Base-by-base conservation (phyloP, 2,797 vertebrate genomes). In the Sebastolobus altivelis region DNA sequence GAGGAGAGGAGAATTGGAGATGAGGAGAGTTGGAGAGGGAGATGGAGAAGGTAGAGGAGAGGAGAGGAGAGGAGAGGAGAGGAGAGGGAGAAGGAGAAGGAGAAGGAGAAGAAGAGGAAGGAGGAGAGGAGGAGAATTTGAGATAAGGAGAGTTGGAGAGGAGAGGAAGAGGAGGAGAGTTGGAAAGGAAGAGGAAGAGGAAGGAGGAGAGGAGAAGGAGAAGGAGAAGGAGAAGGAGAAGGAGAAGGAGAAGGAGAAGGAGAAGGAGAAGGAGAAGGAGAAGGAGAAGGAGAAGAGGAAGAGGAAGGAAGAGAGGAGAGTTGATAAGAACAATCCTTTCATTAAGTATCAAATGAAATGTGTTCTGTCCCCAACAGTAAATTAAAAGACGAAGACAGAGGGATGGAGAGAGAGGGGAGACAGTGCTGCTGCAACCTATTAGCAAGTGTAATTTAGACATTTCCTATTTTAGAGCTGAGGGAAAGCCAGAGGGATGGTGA, bases 371-470 rank as follows among this genome's bases (percentile, higher is more conserved):
- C 69, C 35, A 80, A 91, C 79, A 70, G 67, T 85, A 72, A 90
- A 93, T 91, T 83, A 86, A 85, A 90, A 79, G 68, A 68, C 10
- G 35, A 65, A 46, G 81, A 82, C 49, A 61, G 81, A 76, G 38
- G 46, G 40, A 11, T 59, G 38, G 31, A 66, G 79, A 60, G 40
- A 25, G 56, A 16, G 38, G 40, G 54, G 8, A 66, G 87, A 85
- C 72, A 69, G 52, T 29, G 74, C 87, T 71, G 55, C 87, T 75
- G 87, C 71, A 87, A 88, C 86, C 83, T 87, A 95, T 95, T 94
- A 95, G 88, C 94, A 94, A 94, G 93, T 93, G 91, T 93, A 94
- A 95, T 95, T 95, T 92, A 93, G 93, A 93, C 87, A 92, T 92
- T 94, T 95, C 81, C 90, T 90, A 80, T 93, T 93, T 93, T 85